These are phyloP conservation scores for Drosophila erecta DNA, from an alignment of 1,140 invertebrate species.

Conservation along the genomic window DNA sequence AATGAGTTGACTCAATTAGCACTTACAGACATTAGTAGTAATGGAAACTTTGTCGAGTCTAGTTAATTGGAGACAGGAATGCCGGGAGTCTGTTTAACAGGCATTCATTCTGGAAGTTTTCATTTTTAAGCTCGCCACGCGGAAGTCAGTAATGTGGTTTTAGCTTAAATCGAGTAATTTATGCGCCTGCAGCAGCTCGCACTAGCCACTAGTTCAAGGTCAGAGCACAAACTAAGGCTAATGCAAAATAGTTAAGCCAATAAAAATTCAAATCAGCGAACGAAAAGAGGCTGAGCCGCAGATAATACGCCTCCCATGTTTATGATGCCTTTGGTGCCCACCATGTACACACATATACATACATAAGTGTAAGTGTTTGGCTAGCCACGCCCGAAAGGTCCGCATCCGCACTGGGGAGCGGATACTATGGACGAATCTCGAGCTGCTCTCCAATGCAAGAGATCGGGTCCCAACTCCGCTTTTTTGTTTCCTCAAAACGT, in stretches of 20 bases:
- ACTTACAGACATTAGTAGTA: conserved; percentile 18
- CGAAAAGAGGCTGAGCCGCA: conserved; percentile 28
- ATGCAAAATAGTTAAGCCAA: conserved; percentile 50
- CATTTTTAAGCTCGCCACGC: conserved; percentile 10
- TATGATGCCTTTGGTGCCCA: background rate
- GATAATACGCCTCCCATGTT: conserved; percentile 34
- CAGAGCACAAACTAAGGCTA: conserved; percentile 43
- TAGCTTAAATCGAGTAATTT: conserved; percentile 34
- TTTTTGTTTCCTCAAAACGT: conserved; percentile 53
- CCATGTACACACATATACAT: background rate
- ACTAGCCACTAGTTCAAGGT: conserved; percentile 69
- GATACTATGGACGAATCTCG: conserved; percentile 8
- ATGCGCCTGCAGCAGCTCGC: conserved; percentile 34
- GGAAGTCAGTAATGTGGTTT: conserved; percentile 28
- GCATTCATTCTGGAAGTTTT: conserved; percentile 28
- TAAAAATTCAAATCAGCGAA: conserved; percentile 48
- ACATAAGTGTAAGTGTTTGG: background rate
- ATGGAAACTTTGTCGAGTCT: conserved; percentile 22
- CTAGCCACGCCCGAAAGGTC: conserved; percentile 25
- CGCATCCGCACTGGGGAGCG: conserved; percentile 9
- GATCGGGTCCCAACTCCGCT: conserved; percentile 12
- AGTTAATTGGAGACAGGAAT: conserved; percentile 47
- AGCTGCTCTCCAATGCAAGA: conserved; percentile 46
- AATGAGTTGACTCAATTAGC: conserved; percentile 33
- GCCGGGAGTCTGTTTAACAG: conserved; percentile 6